phyloP scores from a whole-genome alignment of 2,888 invertebrate genomes.

The Sminthurinus aureus region DNA sequence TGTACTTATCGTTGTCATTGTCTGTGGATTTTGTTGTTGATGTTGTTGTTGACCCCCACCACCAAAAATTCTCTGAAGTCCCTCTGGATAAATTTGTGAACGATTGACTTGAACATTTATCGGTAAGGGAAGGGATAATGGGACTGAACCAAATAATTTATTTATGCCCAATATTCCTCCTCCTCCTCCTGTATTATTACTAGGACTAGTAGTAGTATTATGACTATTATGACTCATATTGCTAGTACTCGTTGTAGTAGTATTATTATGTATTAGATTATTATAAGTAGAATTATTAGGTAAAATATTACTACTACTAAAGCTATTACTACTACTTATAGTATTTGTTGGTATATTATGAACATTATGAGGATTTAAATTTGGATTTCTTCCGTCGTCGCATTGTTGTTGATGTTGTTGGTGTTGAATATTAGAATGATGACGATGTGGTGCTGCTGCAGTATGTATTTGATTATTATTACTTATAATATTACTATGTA shows the following conservation, averaged over 20 bases:
- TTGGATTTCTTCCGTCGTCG: background rate
- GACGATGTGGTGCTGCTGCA: too few species aligned
- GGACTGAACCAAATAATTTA: background rate
- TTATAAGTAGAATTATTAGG: too few species aligned
- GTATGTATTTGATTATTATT: background rate
- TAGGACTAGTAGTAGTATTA: too few species aligned
- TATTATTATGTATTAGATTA: background rate
- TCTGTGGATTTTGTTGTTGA: conserved; percentile 1
- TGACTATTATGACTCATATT: too few species aligned
- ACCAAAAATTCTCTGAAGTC: background rate
- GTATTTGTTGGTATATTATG: background rate
- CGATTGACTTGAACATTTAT: background rate
- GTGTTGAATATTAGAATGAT: too few species aligned
- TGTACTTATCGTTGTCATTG: background rate
- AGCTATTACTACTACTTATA: background rate
- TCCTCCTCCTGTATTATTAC: too few species aligned
- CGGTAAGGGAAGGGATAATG: background rate
- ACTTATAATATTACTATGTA: background rate
- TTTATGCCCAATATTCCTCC: background rate
- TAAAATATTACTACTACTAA: too few species aligned
- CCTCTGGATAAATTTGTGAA: background rate
- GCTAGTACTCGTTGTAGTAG: background rate
- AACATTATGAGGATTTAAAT: background rate
- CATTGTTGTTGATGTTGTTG: too few species aligned
- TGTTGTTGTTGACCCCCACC: background rate